Percentiles rank a stretch among this genome's conserved stretches.
These are phyloP conservation scores for Drosophila nigricruria DNA, from an alignment of 2,888 invertebrate species.

Conservation along the genomic window DNA sequence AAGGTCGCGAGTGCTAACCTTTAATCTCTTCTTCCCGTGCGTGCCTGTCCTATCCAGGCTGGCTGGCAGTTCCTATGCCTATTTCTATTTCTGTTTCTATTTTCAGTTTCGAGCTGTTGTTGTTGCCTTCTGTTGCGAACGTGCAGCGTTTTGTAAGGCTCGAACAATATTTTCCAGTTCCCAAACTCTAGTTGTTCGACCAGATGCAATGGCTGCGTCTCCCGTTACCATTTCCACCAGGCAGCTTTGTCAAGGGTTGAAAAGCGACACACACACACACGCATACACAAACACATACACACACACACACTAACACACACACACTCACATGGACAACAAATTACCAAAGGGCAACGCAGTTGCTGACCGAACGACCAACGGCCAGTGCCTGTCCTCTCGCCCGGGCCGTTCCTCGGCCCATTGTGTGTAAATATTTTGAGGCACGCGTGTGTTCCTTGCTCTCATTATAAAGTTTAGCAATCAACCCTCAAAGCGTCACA, in stretches of 20 bases:
- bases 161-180: slow-evolving; percentile 26
- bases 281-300: not conserved
- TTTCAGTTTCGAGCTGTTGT: slow-evolving; percentile 1
- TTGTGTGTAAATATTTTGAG: slow-evolving; percentile 82
- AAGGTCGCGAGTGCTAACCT: slow-evolving; percentile 79
- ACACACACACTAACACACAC: not conserved
- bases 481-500: slow-evolving; percentile 48
- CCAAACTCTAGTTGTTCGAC: slow-evolving; percentile 23
- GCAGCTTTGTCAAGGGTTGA: slow-evolving; percentile 60
- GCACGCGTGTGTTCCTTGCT: slow-evolving; percentile 79
- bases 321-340: slow-evolving; percentile 72
- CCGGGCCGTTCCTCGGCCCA: slow-evolving; percentile 44
- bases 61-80: slow-evolving; percentile 17
- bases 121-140: slow-evolving; percentile 29
- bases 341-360: slow-evolving; percentile 81
- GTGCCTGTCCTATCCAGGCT: slow-evolving; percentile 47
- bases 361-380: slow-evolving; percentile 74
- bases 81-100: slow-evolving; percentile 20
- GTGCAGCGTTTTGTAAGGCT: slow-evolving; percentile 53
- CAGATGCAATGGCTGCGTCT: slow-evolving; percentile 62
- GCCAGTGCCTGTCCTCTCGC: slow-evolving; percentile 38
- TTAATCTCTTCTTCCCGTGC: slow-evolving; percentile 71
- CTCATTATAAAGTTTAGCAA: slow-evolving; percentile 72
- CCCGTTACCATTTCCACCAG: slow-evolving; percentile 25
- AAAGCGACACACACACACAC: slow-evolving; percentile 11